Base-by-base conservation (phyloP, 2,888 invertebrate genomes). In the Pollenia amentaria region DNA sequence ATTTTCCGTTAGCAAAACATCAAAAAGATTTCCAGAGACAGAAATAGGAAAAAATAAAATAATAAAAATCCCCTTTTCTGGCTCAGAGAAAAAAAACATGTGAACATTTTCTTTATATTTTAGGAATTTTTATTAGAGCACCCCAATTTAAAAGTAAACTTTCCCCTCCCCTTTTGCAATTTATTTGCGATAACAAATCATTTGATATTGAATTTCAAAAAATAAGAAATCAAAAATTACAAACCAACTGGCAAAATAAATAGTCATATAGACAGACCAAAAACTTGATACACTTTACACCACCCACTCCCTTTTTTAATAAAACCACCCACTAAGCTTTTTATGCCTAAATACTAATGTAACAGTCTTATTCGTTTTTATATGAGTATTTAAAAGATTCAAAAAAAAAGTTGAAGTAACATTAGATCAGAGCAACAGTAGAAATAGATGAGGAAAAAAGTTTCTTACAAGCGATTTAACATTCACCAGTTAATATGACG, bases 381-480 rank as follows among this genome's bases (percentile, higher is more conserved):
- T 64, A 53, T 29, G 21, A 64, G 29, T n/a, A 51, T 60, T 57
- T 78, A 18, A 38, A 42, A 46, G 55, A 53, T 21, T 46, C 10
- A n/a, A 62, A 44, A 62, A 42, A 2, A 55, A 46, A 57, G 16
- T 57, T 40, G 18, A 16, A 80, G 44, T 51, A 40, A 29, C 53
- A 21, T 40, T 64, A 46, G 12, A 40, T 9, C 12, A 48, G 11
- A 44, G 72, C 46, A 65, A 64, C n/a, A 53, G 40, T 53, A 79
- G 11, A 38, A 60, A 42, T 29, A 29, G n/a, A 29, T 21, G n/a
- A 48, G 51, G 89, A 90, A 89, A 90, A 87, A 89, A 73, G 51
- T 77, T 73, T 67, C 76, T 91, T 90, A 90, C 92, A 91, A 89
- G 90, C 91, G 91, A 92, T 92, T 92, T 92, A 92, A 91, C 92